Conservation (phyloP, 2,888 invertebrate genomes). For the Lagria hirta region DNA sequence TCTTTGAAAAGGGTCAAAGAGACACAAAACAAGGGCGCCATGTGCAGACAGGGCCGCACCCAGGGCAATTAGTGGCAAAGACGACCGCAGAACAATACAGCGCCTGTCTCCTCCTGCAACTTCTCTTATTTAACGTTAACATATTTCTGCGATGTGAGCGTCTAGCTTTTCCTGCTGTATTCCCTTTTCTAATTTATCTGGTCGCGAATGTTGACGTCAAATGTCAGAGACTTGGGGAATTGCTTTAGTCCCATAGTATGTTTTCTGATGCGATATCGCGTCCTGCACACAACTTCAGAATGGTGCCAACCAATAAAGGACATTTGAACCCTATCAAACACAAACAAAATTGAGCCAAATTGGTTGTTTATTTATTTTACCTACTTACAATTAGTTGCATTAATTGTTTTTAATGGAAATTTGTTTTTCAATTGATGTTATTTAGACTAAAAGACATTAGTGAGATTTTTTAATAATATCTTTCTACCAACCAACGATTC, state of each 20-base stretch:
- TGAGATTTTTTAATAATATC: too few species aligned
- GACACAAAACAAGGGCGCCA: constrained; percentile 37
- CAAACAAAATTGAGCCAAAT: too few species aligned
- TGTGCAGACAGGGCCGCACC: constrained; percentile 35
- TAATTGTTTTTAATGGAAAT: too few species aligned
- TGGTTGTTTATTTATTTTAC: too few species aligned
- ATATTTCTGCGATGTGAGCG: constrained; percentile 19
- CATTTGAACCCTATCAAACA: constrained; percentile 10
- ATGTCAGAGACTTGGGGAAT: constrained; percentile 49
- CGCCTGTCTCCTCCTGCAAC: constrained; percentile 17
- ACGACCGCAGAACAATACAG: constrained; percentile 39
- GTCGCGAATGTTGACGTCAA: constrained; percentile 47
- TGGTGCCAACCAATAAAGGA: constrained; percentile 19
- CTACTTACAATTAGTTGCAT: too few species aligned
- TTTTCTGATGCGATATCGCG: constrained; percentile 47
- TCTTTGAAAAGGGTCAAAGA: too few species aligned
- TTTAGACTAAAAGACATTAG: too few species aligned
- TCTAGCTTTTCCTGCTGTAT: constrained; percentile 24
- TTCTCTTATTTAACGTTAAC: constrained; percentile 26
- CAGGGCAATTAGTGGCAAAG: constrained; percentile 40
- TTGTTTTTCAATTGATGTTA: too few species aligned
- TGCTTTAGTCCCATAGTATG: constrained; percentile 50
- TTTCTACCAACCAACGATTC: too few species aligned
- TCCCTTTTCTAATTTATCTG: constrained; percentile 51
- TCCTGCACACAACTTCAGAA: constrained; percentile 19